phyloP scores from a whole-genome alignment of 2,888 invertebrate genomes.

The Spilarctia lutea region DNA sequence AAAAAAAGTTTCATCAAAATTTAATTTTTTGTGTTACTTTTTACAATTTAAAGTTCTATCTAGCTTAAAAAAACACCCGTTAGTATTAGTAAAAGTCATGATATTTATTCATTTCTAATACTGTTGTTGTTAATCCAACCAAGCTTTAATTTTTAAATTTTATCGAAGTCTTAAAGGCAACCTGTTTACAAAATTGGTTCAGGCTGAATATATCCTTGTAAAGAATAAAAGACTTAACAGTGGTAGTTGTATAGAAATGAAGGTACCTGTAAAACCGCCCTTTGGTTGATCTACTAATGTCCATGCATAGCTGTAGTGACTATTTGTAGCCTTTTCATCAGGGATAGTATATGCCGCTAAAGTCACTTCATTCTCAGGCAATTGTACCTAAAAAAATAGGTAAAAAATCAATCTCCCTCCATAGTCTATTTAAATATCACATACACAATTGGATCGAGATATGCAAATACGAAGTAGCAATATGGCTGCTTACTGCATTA shows the following conservation, averaged over 20 bases:
- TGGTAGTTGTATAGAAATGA: neutral
- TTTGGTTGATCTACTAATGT: conserved; percentile 94
- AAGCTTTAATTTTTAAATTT: too few relatives aligned
- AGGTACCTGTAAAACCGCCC: conserved; percentile 87
- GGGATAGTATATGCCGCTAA: conserved; percentile 94
- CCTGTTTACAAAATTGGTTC: too few relatives aligned
- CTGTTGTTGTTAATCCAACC: too few relatives aligned
- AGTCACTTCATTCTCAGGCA: conserved; percentile 95
- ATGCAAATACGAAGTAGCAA: too few relatives aligned
- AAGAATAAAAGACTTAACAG: neutral
- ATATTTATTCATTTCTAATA: too few relatives aligned
- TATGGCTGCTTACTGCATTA: too few relatives aligned
- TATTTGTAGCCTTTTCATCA: conserved; percentile 89
- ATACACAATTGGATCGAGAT: neutral
- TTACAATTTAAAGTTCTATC: too few relatives aligned
- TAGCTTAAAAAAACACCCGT: too few relatives aligned
- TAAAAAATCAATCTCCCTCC: neutral
- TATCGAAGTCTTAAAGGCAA: too few relatives aligned
- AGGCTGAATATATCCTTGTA: neutral
- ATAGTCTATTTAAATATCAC: neutral
- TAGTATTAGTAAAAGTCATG: too few relatives aligned
- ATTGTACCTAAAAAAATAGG: conserved; percentile 68
- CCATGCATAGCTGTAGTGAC: conserved; percentile 96
- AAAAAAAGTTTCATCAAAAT: too few relatives aligned
- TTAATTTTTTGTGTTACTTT: too few relatives aligned